A percentile compares a stretch with the other conserved stretches of the same genome.
Evolutionary conservation across 2,113 vertebrate species (phyloP).

Genomic region (Erinaceus europaeus): DNA sequence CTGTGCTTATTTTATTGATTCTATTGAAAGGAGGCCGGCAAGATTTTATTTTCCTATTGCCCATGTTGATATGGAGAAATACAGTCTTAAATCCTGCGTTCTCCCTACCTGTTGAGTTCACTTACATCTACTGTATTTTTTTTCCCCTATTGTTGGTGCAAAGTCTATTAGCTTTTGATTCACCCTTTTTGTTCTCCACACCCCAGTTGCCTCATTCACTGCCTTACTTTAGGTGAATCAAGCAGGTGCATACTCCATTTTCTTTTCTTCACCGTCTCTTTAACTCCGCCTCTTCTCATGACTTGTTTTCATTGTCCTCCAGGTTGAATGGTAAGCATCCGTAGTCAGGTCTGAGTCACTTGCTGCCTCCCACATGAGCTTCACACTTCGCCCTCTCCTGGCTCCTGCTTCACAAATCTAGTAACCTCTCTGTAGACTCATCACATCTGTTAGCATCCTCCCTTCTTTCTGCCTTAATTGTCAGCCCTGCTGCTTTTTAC

Average conservation of each 20-base stretch:
- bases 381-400: not conserved
- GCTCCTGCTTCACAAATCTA: not conserved
- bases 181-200: not conserved
- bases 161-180: not conserved
- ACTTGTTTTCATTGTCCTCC: not conserved
- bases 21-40: not conserved
- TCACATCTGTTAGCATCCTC: not conserved
- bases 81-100: not conserved
- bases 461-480: not conserved
- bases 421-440: not conserved
- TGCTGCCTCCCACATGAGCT: not conserved
- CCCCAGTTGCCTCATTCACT: not conserved
- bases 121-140: not conserved
- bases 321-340: not conserved
- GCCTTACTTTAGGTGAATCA: not conserved
- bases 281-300: not conserved
- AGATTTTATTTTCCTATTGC: not conserved
- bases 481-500: not conserved
- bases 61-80: not conserved
- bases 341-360: not conserved
- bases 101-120: not conserved
- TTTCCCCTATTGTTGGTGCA: not conserved
- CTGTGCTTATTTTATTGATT: not conserved
- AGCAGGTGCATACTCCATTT: not conserved
- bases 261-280: not conserved